phyloP scores from a whole-genome alignment of 2,113 vertebrate species.

The Archocentrus centrarchus region DNA sequence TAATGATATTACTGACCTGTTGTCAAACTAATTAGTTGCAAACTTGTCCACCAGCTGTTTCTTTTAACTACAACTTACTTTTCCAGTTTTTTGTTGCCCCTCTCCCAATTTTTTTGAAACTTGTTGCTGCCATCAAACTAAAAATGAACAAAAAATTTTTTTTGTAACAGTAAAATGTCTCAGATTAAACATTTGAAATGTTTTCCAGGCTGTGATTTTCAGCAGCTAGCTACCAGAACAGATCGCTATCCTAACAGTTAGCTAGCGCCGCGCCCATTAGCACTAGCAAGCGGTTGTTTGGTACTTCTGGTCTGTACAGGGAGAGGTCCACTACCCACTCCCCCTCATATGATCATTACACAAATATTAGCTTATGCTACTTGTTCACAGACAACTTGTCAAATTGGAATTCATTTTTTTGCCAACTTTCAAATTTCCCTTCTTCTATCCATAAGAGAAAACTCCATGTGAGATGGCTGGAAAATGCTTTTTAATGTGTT shows the following conservation, averaged over 20 bases:
- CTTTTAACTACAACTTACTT: too few species aligned
- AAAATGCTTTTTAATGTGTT: neutral
- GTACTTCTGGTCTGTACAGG: too few species aligned
- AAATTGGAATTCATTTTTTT: constrained; percentile 51
- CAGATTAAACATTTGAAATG: neutral
- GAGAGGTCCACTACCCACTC: too few species aligned
- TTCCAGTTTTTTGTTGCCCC: neutral
- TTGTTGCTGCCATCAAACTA: too few species aligned
- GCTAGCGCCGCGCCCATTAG: too few species aligned
- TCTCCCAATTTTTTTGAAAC: neutral
- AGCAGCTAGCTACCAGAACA: too few species aligned
- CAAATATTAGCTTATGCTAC: constrained; percentile 20
- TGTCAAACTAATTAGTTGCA: too few species aligned
- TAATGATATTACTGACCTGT: too few species aligned
- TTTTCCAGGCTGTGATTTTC: neutral
- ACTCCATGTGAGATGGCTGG: neutral
- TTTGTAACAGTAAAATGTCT: neutral
- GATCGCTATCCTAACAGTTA: too few species aligned
- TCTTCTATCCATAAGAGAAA: constrained; percentile 15
- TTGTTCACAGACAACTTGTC: constrained; percentile 39
- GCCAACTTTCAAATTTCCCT: constrained; percentile 47
- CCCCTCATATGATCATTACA: neutral
- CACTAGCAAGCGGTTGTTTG: too few species aligned
- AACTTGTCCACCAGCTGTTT: too few species aligned
- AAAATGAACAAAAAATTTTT: too few species aligned